Evolutionary conservation across 2,888 invertebrate species (phyloP), one percentile per base, ranked within the genome.

Genomic region (Muscina levida): DNA sequence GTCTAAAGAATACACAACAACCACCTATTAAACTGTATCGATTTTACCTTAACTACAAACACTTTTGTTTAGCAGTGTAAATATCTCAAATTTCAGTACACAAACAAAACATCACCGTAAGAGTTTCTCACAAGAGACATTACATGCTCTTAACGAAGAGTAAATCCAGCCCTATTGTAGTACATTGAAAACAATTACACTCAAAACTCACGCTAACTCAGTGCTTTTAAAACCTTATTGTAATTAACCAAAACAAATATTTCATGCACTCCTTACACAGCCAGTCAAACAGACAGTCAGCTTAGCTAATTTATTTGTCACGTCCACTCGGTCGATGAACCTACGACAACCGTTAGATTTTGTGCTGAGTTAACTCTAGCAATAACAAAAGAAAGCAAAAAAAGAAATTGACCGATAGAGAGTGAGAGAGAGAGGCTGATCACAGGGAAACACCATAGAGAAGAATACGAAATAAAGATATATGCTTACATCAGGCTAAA

Each of bases 241-340:
- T 8, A 31, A 17, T 39, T 5, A 53, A 59, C 11, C 59, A 59
- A 59, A 59, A 59, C 39, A 59, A 59, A 59, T 59, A 48, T 15
- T 48, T n/a, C n/a, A 1, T 31, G 31, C 15, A 15, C 48, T 48
- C 17, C 48, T 5, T 48, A 15, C n/a, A n/a, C 15, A 15, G 48
- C n/a, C 15, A 15, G 48, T 48, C 15, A 37, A 37, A 13, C n/a
- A 10, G 17, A 39, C 22, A 13, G 19, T 37, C n/a, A n/a, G n/a
- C n/a, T n/a, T n/a, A n/a, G n/a, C n/a, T n/a, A n/a, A n/a, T n/a
- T n/a, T n/a, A n/a, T n/a, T n/a, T n/a, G 39, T 59, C 59, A 19
- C 59, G 31, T 19, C 37, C 37, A 31, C 17, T 53, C 59, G 59
- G 59, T 59, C 59, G 31, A 19, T 39, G 59, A 59, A 59, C 59